Base-by-base conservation (phyloP, 2,113 vertebrate species). In the Callospermophilus lateralis region DNA sequence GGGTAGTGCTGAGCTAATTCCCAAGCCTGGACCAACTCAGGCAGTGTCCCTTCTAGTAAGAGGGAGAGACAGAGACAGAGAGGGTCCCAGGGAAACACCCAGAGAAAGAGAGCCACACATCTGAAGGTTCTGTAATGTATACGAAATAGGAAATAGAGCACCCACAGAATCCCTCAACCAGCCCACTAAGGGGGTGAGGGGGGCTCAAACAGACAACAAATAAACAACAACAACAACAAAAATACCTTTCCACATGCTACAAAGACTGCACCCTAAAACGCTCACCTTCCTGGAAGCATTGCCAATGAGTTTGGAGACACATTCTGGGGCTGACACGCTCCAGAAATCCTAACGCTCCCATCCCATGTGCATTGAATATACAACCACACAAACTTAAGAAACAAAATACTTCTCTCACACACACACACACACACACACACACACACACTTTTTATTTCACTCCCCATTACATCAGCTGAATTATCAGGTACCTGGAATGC, bases 381-480 rank as follows among this genome's bases (percentile, higher is more conserved):
- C 76, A 96, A 6, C 86, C 70, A 73, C 7, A 15, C 68, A 97
- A 98, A 98, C 89, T 98, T 97, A 86, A 84, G 77, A n/a, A 86
- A 93, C 76, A 61, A 95, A 79, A 88, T 73, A 80, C 84, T 55
- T 37, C 65, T 16, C 67, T 37, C 51, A 84, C 79, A 39, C 42
- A 20, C 30, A 32, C 24, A 63, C 37, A 73, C 32, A 53, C 19
- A 65, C 42, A 68, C 51, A 78, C 72, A 95, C 28, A 70, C 48
- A 13, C 8, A 22, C 63, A 39, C 68, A 53, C 19, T 1, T n/a
- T 87, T 45, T 81, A 16, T 86, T n/a, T 22, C 16, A 42, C 28
- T 81, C 53, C 42, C 39, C 91, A 90, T 84, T 74, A 74, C 97
- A 97, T 48, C 87, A 58, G 37, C 76, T 61, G 42, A 79, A 96